Evolutionary conservation across 2,888 invertebrate genomes (phyloP), one percentile per base, ranked within the genome.

Genomic region (Ectemnius continuus): DNA sequence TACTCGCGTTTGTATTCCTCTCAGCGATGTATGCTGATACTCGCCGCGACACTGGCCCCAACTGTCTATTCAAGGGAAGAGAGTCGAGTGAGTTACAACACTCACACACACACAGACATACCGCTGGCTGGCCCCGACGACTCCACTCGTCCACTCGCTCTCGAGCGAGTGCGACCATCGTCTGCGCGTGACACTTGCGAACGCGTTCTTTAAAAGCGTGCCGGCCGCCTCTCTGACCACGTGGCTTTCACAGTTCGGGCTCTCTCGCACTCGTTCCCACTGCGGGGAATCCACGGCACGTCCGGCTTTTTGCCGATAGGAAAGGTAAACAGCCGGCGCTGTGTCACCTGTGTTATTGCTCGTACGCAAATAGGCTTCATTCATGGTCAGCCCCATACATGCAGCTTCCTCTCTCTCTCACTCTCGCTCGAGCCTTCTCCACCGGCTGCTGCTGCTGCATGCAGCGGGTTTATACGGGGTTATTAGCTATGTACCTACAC

Each of bases 301-400:
- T 73, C 72, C 76, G 69, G 78, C 80, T 82, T 80, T 78, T 74
- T 78, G 72, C 83, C 83, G 84, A 86, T 85, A 82, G 85, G 81
- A 81, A 84, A 84, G 83, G 85, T 84, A 86, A 87, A 85, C 84
- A 84, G 78, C 78, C 79, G 80, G 79, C 82, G 78, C 23, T 81
- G 80, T 83, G 85, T 88, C 88, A 89, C 88, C 87, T 87, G 36
- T 11, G 88, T 86, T 88, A 88, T 88, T 84, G 82, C 84, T 83
- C 85, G 84, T 81, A 83, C 84, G 81, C 84, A 86, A 86, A 86
- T 86, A 88, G 86, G 81, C 82, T 86, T 86, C 85, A 87, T 88
- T 86, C 88, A 87, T 82, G 81, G 83, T 75, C 84, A 81, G 78
- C 81, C 72, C 67, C 70, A 69, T 76, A 79, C 67, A 76, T 64